Percentiles rank a stretch among this genome's conserved stretches.
Evolutionary conservation across 2,113 vertebrate genomes (phyloP).

Genomic region (Rafetus swinhoei): DNA sequence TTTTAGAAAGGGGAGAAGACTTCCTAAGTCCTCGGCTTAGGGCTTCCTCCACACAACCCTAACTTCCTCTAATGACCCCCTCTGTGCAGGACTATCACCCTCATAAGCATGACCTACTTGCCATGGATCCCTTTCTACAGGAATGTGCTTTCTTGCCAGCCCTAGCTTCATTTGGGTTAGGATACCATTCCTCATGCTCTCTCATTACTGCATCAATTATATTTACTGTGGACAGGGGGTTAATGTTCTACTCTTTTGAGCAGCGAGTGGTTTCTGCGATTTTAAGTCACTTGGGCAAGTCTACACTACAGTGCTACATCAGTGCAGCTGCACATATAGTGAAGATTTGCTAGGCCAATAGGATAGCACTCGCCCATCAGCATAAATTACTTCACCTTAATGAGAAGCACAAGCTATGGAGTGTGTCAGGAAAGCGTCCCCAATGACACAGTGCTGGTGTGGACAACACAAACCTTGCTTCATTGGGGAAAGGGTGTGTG

Average conservation of each 20-base stretch:
- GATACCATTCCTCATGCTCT: not conserved
- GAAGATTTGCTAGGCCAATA: no score
- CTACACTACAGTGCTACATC: no score
- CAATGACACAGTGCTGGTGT: no score
- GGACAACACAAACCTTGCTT: no score
- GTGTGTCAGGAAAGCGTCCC: no score
- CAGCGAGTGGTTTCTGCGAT: not conserved
- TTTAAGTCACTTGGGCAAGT: not conserved
- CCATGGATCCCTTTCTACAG: not conserved
- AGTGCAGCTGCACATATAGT: no score
- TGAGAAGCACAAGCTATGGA: no score
- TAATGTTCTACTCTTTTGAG: not conserved
- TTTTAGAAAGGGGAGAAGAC: not conserved
- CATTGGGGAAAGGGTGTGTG: no score
- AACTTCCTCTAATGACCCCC: not conserved
- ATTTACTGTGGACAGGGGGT: not conserved
- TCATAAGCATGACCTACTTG: not conserved
- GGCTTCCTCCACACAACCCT: not conserved
- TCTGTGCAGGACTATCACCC: not conserved
- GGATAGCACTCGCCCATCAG: no score
- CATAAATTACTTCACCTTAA: no score
- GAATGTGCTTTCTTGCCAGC: not conserved
- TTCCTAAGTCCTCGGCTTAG: not conserved
- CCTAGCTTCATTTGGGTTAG: not conserved
- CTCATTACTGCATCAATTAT: not conserved